Evolutionary conservation across 2,113 vertebrate genomes (phyloP).

Genomic region (Poeciliopsis occidentalis): DNA sequence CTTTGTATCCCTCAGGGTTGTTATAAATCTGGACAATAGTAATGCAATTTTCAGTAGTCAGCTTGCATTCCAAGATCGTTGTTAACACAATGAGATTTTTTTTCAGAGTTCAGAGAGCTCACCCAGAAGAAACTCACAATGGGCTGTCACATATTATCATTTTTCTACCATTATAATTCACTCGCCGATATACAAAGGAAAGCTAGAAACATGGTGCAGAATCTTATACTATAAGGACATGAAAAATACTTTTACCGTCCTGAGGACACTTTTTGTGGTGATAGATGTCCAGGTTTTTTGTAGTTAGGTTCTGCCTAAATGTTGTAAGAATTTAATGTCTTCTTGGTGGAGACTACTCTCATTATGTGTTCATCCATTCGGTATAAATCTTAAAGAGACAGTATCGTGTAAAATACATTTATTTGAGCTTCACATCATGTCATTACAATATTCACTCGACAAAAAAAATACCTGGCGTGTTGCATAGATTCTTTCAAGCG

Average conservation of each 20-base stretch:
- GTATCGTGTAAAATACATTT: no score
- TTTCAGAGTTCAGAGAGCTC: not conserved
- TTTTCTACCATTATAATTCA: not conserved
- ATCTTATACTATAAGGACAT: no score
- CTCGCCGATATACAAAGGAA: not conserved
- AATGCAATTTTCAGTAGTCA: not conserved
- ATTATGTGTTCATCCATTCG: not conserved
- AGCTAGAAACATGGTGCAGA: not conserved
- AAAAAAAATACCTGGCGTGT: no score
- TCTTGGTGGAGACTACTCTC: not conserved
- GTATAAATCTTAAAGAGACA: no score
- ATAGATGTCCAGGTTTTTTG: not conserved
- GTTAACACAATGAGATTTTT: not conserved
- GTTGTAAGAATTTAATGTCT: not conserved
- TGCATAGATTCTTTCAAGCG: no score
- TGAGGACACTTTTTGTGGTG: not conserved
- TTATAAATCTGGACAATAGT: slow-evolving; percentile 1
- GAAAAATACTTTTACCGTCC: not conserved
- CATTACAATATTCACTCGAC: no score
- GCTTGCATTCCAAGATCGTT: not conserved
- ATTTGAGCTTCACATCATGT: no score
- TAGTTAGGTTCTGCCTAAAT: not conserved
- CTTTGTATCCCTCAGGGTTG: slow-evolving; percentile 4
- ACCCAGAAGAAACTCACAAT: not conserved
- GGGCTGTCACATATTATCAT: not conserved